Conservation (phyloP, 2,888 invertebrate genomes). For the Nasonovia ribisnigri region DNA sequence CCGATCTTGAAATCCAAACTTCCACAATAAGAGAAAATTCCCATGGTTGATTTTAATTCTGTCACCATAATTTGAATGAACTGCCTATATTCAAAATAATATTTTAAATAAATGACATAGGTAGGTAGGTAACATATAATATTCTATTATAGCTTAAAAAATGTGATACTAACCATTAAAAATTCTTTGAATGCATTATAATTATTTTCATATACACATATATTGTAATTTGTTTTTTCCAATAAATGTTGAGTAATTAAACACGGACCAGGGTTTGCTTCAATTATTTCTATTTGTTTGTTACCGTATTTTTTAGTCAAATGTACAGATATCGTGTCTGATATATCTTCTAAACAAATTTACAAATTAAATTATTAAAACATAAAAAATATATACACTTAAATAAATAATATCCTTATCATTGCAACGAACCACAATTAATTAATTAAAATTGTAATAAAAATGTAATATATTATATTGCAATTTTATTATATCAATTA, state of each 20-base stretch:
- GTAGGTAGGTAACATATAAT: neutral
- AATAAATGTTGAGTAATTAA: constrained; percentile 47
- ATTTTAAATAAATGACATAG: neutral
- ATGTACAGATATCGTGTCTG: constrained; percentile 24
- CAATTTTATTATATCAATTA: neutral
- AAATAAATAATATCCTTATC: too few relatives aligned
- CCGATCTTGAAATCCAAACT: constrained; percentile 54
- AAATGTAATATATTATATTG: neutral
- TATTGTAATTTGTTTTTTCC: constrained; percentile 51
- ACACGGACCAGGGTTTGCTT: constrained; percentile 55
- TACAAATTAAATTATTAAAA: neutral
- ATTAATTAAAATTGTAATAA: neutral
- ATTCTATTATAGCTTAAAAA: neutral
- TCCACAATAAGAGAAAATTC: constrained; percentile 58
- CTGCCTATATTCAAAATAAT: neutral
- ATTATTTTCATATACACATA: constrained; percentile 46
- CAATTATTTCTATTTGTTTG: constrained; percentile 43
- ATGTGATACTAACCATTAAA: constrained; percentile 21
- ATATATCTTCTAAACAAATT: constrained; percentile 38
- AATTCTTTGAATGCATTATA: constrained; percentile 14
- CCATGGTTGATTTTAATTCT: constrained; percentile 32
- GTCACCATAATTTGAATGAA: constrained; percentile 5
- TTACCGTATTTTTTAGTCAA: neutral
- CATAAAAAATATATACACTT: neutral
- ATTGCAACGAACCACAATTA: too few relatives aligned